A percentile compares a stretch with the other conserved stretches of the same genome.
These are phyloP conservation scores for Percopsis omiscomaycus DNA, from an alignment of 2,797 vertebrate species.

Conservation along the genomic window DNA sequence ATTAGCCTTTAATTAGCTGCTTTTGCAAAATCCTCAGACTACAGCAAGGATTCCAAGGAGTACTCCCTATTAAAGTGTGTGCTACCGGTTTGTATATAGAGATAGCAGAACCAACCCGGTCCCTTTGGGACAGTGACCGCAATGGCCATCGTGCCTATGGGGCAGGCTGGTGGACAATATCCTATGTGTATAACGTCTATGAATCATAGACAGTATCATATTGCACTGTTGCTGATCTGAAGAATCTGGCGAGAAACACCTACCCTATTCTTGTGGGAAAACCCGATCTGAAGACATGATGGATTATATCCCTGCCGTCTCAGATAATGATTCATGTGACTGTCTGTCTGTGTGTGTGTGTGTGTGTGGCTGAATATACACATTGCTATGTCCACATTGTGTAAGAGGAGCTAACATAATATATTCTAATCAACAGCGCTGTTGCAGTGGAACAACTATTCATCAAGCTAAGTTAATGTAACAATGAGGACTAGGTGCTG, in stretches of 20 bases:
- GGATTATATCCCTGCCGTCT: slow-evolving; percentile 60
- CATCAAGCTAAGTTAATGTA: background rate
- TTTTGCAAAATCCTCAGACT: slow-evolving; percentile 34
- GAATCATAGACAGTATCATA: slow-evolving; percentile 36
- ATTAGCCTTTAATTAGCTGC: no score
- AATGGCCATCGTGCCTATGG: slow-evolving; percentile 36
- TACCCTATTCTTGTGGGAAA: slow-evolving; percentile 46
- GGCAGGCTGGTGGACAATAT: slow-evolving; percentile 38
- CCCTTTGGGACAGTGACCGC: slow-evolving; percentile 21
- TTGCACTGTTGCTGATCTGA: slow-evolving; percentile 30
- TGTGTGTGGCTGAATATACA: background rate
- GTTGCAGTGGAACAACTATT: background rate
- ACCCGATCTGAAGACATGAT: slow-evolving; percentile 57
- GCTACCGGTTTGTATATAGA: slow-evolving; percentile 42
- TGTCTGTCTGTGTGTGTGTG: slow-evolving; percentile 16
- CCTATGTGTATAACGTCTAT: slow-evolving; percentile 39
- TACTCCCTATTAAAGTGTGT: slow-evolving; percentile 18
- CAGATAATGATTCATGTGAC: slow-evolving; percentile 64
- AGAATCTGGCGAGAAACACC: slow-evolving; percentile 49
- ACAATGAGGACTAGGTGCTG: background rate
- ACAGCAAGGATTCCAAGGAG: slow-evolving; percentile 24
- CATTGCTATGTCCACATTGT: background rate
- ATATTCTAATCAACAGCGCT: background rate
- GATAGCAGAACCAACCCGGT: slow-evolving; percentile 35
- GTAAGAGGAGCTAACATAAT: background rate